Conservation (phyloP, 2,888 invertebrate genomes). For the Aphrophora alni region DNA sequence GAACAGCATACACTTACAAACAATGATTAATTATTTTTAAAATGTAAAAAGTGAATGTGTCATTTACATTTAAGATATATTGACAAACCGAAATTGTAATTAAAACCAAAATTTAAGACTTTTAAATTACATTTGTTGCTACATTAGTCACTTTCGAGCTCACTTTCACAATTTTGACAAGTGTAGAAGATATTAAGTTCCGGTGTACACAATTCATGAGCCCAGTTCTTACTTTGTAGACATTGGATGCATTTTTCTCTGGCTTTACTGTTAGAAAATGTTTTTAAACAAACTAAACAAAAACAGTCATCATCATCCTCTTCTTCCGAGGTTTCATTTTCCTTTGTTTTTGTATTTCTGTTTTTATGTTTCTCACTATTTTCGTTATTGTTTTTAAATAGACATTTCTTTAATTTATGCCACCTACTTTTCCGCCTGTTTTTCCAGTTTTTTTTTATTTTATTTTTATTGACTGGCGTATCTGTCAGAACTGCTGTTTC, state of each 20-base stretch:
- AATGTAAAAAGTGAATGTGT: no score
- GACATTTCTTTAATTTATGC: neutral
- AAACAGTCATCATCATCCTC: no score
- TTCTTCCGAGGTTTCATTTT: neutral
- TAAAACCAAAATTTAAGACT: no score
- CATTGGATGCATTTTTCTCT: neutral
- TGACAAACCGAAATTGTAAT: no score
- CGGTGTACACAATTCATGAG: neutral
- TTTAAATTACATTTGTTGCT: no score
- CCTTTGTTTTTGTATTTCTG: neutral
- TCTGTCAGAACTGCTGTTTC: neutral
- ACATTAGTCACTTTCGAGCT: no score
- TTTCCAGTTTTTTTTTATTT: neutral
- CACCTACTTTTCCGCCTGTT: neutral
- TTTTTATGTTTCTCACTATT: neutral
- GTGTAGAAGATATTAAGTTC: neutral
- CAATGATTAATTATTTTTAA: no score
- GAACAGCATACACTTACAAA: no score
- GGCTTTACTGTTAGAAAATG: no score
- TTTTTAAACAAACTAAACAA: no score
- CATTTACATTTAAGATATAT: no score
- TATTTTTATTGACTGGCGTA: neutral
- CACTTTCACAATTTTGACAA: neutral
- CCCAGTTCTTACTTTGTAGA: neutral
- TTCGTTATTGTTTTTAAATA: neutral